Conservation (phyloP, 2,888 invertebrate species). For the Cataglyphis livida region DNA sequence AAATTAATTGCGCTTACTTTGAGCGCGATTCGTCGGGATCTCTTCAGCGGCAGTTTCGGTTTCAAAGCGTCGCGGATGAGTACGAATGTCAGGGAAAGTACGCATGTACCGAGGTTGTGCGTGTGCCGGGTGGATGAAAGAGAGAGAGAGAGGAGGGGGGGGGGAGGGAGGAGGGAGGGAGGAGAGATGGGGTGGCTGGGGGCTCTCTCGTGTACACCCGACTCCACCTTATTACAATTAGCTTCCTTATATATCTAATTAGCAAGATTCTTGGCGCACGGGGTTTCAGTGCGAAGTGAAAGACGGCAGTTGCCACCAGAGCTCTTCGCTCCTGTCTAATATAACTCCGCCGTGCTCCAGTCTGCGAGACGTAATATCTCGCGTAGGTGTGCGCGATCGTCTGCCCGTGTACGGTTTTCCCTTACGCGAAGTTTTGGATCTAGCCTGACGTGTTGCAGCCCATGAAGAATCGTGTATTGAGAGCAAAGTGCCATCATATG, state of each 20-base stretch:
- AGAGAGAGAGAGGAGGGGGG: constrained; percentile 53
- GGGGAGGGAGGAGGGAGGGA: constrained; percentile 42
- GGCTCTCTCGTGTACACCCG: constrained; percentile 77
- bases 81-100: constrained; percentile 60
- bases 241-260: constrained; percentile 84
- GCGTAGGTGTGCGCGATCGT: constrained; percentile 64
- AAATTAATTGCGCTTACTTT: constrained; percentile 54
- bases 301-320: constrained; percentile 82
- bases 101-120: constrained; percentile 59
- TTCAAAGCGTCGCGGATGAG: constrained; percentile 65
- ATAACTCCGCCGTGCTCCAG: constrained; percentile 76
- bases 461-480: constrained; percentile 30
- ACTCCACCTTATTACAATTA: constrained; percentile 84
- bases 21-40: constrained; percentile 49
- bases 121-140: constrained; percentile 60
- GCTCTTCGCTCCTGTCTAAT: constrained; percentile 80
- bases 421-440: constrained; percentile 33
- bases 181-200: constrained; percentile 43
- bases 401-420: constrained; percentile 61
- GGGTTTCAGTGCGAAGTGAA: constrained; percentile 80
- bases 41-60: constrained; percentile 63
- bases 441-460: constrained; percentile 34
- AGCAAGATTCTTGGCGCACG: constrained; percentile 82
- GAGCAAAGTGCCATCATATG: background rate
- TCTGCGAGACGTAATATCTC: constrained; percentile 73